Evolutionary conservation across 2,113 vertebrate species (phyloP).

Genomic region (Pungitius pungitius): DNA sequence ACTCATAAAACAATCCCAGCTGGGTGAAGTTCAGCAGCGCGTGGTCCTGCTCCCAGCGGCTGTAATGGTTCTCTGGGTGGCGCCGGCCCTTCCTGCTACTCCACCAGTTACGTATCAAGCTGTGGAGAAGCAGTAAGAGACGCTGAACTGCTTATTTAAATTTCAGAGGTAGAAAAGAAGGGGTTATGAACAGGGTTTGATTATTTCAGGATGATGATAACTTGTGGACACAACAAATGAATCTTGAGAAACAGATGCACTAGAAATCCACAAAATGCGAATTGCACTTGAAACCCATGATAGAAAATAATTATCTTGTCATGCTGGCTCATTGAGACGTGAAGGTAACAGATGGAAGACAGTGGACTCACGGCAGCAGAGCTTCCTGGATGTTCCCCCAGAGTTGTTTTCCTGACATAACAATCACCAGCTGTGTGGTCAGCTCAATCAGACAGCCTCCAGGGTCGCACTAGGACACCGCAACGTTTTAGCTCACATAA

Average conservation of each 20-base stretch:
- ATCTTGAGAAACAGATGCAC: not conserved
- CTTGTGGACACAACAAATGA: not conserved
- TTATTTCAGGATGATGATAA: too few species aligned
- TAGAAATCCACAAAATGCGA: not conserved
- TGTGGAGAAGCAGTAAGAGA: slow-evolving; percentile 72
- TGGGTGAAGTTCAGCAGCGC: slow-evolving; percentile 88
- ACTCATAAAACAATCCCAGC: slow-evolving; percentile 94
- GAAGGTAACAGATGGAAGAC: not conserved
- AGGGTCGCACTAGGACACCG: slow-evolving; percentile 87
- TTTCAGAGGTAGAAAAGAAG: not conserved
- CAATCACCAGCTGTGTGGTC: slow-evolving; percentile 94
- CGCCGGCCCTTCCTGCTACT: slow-evolving; percentile 86
- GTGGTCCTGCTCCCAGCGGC: slow-evolving; percentile 95
- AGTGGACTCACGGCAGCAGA: slow-evolving; percentile 89
- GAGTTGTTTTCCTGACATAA: slow-evolving; percentile 95
- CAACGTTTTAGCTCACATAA: not conserved
- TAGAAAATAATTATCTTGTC: not conserved
- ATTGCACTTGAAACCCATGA: not conserved
- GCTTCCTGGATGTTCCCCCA: slow-evolving; percentile 94
- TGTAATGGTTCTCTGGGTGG: slow-evolving; percentile 87
- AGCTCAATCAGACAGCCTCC: slow-evolving; percentile 95
- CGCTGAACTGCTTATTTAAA: not conserved
- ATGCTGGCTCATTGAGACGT: not conserved
- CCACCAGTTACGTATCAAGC: slow-evolving; percentile 92
- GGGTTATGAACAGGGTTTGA: too few species aligned